Evolutionary conservation across 2,797 vertebrate species (phyloP), one percentile per base, ranked within the genome.

Genomic region (Todus mexicanus): DNA sequence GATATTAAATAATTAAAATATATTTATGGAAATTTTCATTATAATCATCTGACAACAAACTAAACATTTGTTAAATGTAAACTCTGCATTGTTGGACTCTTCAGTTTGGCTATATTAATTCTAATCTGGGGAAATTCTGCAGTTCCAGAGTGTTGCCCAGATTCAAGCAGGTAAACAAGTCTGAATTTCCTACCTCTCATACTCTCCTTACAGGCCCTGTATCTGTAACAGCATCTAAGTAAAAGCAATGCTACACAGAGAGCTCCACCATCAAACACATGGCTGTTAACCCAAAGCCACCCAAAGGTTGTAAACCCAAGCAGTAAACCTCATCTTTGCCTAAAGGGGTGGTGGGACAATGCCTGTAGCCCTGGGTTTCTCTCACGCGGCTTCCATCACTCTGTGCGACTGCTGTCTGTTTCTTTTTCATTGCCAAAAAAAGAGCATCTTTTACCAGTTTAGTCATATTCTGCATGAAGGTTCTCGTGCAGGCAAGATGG

Each of bases 321-420:
- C 25, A 61, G n/a, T 4, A 38, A 21, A 7, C 18, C 60, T 19
- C 35, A 17, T 19, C 25, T 56, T 48, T 69, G 27, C 25, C 35
- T 40, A 59, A 22, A 57, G 26, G 6, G 5, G 3, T 27, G 59
- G 18, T 53, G 26, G 42, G 27, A 53, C 1, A 5, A 38, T 8
- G 12, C 5, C 27, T 60, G 31, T 25, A 15, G 7, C 43, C 45
- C 27, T 7, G 5, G 7, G 15, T 29, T 45, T 42, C 45, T 27
- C 38, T 53, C 26, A 47, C 0, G 1, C 3, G 18, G 50, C 9
- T 37, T 74, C 47, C 2, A 0, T 59, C 43, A 35, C 27, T 21
- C 25, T 65, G 23, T 7, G 9, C 1, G 2, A 56, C n/a, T 22
- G 29, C 48, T 63, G 38, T 40, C 38, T 15, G 12, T 27, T 53